Conservation (phyloP, 2,888 invertebrate species). For the Coenonympha arcania region DNA sequence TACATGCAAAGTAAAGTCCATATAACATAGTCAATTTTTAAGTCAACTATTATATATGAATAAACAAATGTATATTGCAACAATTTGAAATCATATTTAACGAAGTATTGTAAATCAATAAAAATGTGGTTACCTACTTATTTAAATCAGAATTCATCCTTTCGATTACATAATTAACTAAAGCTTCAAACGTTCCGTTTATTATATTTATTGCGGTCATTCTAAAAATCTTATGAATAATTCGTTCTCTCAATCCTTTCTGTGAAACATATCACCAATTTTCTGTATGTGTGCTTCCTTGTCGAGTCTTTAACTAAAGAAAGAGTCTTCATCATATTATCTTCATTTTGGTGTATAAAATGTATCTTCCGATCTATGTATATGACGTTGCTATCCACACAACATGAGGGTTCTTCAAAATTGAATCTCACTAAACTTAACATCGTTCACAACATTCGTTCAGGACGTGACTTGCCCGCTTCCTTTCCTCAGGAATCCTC, state of each 20-base stretch:
- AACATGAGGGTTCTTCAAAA: no score
- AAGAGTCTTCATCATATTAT: no score
- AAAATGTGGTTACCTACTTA: not conserved
- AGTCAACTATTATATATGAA: not conserved
- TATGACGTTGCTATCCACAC: no score
- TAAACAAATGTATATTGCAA: no score
- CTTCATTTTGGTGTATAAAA: no score
- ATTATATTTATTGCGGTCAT: not conserved
- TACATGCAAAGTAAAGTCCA: not conserved
- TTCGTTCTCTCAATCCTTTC: not conserved
- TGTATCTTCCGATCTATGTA: no score
- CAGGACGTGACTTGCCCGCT: slow-evolving; percentile 47
- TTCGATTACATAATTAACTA: not conserved
- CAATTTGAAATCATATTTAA: not conserved
- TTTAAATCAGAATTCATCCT: not conserved
- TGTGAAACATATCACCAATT: not conserved
- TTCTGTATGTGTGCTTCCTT: not conserved
- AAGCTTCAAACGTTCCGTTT: not conserved
- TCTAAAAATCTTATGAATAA: not conserved
- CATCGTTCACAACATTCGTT: slow-evolving; percentile 16
- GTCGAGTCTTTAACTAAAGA: no score
- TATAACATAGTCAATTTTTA: not conserved
- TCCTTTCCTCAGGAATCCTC: slow-evolving; percentile 52
- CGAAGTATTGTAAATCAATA: not conserved
- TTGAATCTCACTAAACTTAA: no score